phyloP scores from a whole-genome alignment of 2,797 vertebrate genomes.

The Lithobates sylvaticus region DNA sequence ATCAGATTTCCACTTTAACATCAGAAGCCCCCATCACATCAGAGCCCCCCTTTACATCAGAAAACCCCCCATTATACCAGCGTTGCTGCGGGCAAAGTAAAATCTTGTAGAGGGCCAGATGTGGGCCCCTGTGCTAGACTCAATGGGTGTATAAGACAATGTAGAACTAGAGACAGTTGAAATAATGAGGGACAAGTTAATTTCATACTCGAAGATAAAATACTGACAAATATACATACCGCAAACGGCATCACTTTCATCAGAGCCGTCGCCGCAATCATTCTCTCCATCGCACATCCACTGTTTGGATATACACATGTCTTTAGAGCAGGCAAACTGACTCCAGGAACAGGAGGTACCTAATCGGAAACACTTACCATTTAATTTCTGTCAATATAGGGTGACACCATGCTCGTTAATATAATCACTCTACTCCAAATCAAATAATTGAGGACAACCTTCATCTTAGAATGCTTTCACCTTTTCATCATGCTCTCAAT shows the following conservation, averaged over 20 bases:
- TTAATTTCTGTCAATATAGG: neutral
- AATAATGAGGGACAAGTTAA: too few relatives aligned
- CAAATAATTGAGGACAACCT: neutral
- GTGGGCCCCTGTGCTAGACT: too few relatives aligned
- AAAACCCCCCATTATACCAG: too few relatives aligned
- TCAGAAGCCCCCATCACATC: too few relatives aligned
- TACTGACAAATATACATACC: slow-evolving; percentile 76
- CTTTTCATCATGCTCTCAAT: neutral
- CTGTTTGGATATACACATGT: slow-evolving; percentile 91
- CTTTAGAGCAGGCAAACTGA: slow-evolving; percentile 90
- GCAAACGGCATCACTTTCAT: slow-evolving; percentile 91
- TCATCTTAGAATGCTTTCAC: neutral
- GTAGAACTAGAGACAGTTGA: too few relatives aligned
- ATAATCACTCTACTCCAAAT: neutral
- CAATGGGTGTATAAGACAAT: too few relatives aligned
- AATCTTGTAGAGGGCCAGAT: too few relatives aligned
- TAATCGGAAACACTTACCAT: slow-evolving; percentile 65
- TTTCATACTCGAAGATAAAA: neutral
- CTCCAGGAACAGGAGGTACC: slow-evolving; percentile 91
- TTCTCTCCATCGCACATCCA: slow-evolving; percentile 96
- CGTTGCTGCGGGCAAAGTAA: too few relatives aligned
- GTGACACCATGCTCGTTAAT: neutral
- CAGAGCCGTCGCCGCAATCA: slow-evolving; percentile 90
- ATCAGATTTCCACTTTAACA: too few relatives aligned
- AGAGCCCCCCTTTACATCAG: too few relatives aligned